Evolutionary conservation across 23 tunicate genomes (phyloP).

Genomic region (Styela plicata): DNA sequence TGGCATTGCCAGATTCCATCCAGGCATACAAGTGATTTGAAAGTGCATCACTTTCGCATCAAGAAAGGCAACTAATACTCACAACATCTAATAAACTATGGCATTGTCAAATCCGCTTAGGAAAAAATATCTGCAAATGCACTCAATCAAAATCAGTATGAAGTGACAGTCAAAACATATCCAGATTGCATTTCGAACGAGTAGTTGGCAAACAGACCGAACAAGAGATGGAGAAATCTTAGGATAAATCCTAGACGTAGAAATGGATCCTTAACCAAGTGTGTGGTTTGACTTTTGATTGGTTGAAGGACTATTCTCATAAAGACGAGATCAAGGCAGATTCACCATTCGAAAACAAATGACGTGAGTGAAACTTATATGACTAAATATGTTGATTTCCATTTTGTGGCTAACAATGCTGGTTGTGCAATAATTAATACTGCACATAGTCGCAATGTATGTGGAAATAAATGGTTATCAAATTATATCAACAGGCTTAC

Average conservation of each 20-base stretch:
- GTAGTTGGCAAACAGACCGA: background rate
- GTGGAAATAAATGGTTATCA: background rate
- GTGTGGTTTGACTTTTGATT: background rate
- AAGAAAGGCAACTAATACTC: background rate
- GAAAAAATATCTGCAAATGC: background rate
- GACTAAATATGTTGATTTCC: background rate
- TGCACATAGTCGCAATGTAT: background rate
- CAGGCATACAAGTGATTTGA: constrained; percentile 17
- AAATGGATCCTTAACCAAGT: background rate
- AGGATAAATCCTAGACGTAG: background rate
- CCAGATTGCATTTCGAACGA: background rate
- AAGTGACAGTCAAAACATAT: background rate
- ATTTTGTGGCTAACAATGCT: background rate
- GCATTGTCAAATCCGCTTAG: background rate
- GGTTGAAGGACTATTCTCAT: background rate
- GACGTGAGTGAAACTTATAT: background rate
- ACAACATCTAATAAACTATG: background rate
- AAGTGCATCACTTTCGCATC: background rate
- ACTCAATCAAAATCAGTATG: background rate
- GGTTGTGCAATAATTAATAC: background rate
- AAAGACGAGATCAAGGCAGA: background rate
- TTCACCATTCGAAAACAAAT: background rate
- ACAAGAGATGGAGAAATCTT: background rate
- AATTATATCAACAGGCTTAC: background rate
- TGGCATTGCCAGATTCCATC: constrained; percentile 28